Percentiles rank a stretch among this genome's conserved stretches.
phyloP scores from a whole-genome alignment of 1,140 invertebrate species.

The Drosophila kurseongensis region DNA sequence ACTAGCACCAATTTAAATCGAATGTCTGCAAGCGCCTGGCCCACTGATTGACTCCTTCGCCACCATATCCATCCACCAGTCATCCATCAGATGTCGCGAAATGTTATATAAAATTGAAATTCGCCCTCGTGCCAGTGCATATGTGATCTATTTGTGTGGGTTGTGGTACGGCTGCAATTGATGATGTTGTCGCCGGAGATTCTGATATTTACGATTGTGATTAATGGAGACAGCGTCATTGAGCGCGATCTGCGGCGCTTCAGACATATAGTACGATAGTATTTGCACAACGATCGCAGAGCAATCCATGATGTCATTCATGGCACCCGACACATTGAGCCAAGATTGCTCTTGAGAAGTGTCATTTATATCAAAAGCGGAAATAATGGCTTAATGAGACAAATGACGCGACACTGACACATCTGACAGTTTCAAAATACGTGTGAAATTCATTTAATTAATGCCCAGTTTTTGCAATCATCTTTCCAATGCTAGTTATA shows the following conservation, averaged over 20 bases:
- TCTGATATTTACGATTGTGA: constrained; percentile 63
- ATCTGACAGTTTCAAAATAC: constrained; percentile 61
- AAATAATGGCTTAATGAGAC: constrained; percentile 81
- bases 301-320: constrained; percentile 63
- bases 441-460: constrained; percentile 54
- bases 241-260: constrained; percentile 63
- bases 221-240: constrained; percentile 77
- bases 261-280: constrained; percentile 17
- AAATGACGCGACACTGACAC: constrained; percentile 65
- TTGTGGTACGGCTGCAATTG: constrained; percentile 58
- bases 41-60: constrained; percentile 56
- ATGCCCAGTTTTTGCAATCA: constrained; percentile 9
- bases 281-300: constrained; percentile 57
- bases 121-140: constrained; percentile 60
- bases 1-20: constrained; percentile 10
- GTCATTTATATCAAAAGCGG: constrained; percentile 61
- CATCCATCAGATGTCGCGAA: constrained; percentile 34
- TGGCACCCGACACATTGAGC: constrained; percentile 46
- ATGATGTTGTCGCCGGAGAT: constrained; percentile 21
- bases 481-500: neutral
- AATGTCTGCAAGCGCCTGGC: constrained; percentile 35
- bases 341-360: constrained; percentile 57
- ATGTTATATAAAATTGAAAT: constrained; percentile 59
- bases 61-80: constrained; percentile 21
- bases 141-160: constrained; percentile 41